These are phyloP conservation scores for Penelope pileata DNA, from an alignment of 2,113 vertebrate genomes.

Conservation along the genomic window DNA sequence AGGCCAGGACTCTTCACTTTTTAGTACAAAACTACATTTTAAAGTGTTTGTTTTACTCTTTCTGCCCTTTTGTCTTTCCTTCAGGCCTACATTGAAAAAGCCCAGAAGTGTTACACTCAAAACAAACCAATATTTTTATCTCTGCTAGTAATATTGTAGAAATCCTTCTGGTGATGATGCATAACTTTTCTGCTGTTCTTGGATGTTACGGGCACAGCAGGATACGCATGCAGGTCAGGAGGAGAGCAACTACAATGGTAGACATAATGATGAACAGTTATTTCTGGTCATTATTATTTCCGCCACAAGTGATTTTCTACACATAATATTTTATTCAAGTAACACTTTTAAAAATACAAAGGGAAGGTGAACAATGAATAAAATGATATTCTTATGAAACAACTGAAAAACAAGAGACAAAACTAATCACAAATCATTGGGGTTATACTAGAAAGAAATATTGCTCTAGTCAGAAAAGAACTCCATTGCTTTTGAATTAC, in stretches of 20 bases:
- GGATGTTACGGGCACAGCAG: neutral
- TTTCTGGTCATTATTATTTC: neutral
- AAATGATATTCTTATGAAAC: neutral
- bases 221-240: neutral
- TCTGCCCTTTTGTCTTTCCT: neutral
- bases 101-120: neutral
- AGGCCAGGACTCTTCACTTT: neutral
- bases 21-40: neutral
- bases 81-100: neutral
- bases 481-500: neutral
- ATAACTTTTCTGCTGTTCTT: neutral
- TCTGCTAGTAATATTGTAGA: neutral
- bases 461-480: neutral
- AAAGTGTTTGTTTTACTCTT: neutral
- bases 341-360: neutral
- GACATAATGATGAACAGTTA: constrained; percentile 24
- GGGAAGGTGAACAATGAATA: neutral
- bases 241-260: neutral
- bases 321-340: neutral
- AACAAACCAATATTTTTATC: neutral
- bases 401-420: neutral
- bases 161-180: neutral
- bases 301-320: constrained; percentile 7
- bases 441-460: neutral
- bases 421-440: neutral